phyloP scores from a whole-genome alignment of 1,140 invertebrate species.

The Monomorium pharaonis region DNA sequence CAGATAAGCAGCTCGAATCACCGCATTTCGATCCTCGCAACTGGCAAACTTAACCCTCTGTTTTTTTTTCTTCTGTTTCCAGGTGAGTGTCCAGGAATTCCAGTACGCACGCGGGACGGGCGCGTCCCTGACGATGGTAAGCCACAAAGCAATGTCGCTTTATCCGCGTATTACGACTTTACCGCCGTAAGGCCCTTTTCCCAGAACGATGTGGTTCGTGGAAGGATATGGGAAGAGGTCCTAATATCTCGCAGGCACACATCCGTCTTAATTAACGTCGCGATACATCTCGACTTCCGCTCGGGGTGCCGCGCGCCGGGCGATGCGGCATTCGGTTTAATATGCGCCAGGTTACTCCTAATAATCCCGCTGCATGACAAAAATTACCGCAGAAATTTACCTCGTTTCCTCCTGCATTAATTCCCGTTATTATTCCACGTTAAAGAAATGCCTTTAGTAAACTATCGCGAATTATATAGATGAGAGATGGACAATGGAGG shows the following conservation, averaged over 20 bases:
- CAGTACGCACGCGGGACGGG: slow-evolving; percentile 70
- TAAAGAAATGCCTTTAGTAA: background rate
- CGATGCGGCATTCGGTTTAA: slow-evolving; percentile 44
- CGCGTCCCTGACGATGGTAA: slow-evolving; percentile 74
- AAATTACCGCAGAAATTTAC: slow-evolving; percentile 23
- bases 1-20: background rate
- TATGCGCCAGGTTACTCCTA: background rate
- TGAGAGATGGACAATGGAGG: background rate
- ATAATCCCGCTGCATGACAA: slow-evolving; percentile 17
- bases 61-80: slow-evolving; percentile 50
- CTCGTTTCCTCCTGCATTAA: slow-evolving; percentile 16
- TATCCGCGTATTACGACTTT: slow-evolving; percentile 30
- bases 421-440: background rate
- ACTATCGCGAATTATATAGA: background rate
- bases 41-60: background rate
- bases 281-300: slow-evolving; percentile 59
- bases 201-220: background rate
- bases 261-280: slow-evolving; percentile 76
- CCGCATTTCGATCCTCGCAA: background rate
- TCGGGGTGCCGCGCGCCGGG: background rate
- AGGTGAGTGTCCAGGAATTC: slow-evolving; percentile 76
- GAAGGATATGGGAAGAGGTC: slow-evolving; percentile 47
- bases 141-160: slow-evolving; percentile 68
- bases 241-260: slow-evolving; percentile 68
- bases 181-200: slow-evolving; percentile 4